Evolutionary conservation across 2,113 vertebrate species (phyloP), one percentile per base, ranked within the genome.

Genomic region (Gadus macrocephalus): DNA sequence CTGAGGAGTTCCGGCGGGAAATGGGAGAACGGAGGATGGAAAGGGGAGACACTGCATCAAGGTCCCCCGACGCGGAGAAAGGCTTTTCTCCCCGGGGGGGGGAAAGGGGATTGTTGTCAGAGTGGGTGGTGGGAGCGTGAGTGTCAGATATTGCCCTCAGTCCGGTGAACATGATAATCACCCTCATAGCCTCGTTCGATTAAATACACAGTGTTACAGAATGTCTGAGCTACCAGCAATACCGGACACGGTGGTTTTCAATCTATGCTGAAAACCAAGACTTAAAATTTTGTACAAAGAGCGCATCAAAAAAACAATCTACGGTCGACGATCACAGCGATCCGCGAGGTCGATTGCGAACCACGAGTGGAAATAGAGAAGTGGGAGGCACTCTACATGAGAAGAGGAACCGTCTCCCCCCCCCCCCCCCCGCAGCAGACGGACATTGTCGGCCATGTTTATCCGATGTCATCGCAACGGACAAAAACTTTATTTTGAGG

Each of bases 391-490:
- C 25, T 67, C 63, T 71, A 62, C 42, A 73, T 76, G 85, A 81
- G 58, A 86, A 66, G 70, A 81, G 76, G 82, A 88, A 86, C 72
- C 20, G 20, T 1, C 20, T 1, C 20, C 20, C 78, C 66, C 78
- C 20, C 20, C 20, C 20, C 78, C 66, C 78, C 77, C 89, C 95
- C 92, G 91, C 93, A 94, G 42, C 93, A 94, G 71, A 93, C 93
- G 94, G 95, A 96, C 91, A 95, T 91, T 92, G 90, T 78, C 84
- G 88, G 86, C 90, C 73, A 70, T 90, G 84, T 89, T 79, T 89
- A 85, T 90, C 59, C 66, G 42, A 83, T 76, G 60, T 63, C 42
- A 14, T 11, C 12, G 77, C 81, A 90, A 83, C 87, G 68, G 83
- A 88, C 83, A 90, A 91, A 89, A 93, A 85, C 71, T 64, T 69